Evolutionary conservation across 2,797 vertebrate genomes (phyloP), one percentile per base, ranked within the genome.

Genomic region (Siniperca scherzeri): DNA sequence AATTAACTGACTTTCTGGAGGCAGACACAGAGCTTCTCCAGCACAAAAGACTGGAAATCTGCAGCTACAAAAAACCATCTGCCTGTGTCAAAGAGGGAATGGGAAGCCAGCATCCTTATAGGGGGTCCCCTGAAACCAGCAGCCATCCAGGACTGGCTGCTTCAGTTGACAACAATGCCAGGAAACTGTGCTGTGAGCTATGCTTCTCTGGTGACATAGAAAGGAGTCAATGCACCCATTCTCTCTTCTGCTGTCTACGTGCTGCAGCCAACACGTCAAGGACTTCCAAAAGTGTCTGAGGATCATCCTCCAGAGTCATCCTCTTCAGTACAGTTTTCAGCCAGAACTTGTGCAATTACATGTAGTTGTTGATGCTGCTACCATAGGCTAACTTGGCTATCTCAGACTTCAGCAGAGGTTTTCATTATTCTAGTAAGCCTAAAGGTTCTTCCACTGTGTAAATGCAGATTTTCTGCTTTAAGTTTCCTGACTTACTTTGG

Each of bases 181-280:
- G 74, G 25, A 84, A 82, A 83, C 64, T 75, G 65, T 48, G 46
- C 61, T 56, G 42, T 70, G 59, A 78, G 77, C 27, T 19, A 64
- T 52, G 59, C 56, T 70, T 70, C 48, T 77, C 77, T 55, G 46
- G 65, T 81, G 79, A 82, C 61, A 83, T 10, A 82, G 52, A 72
- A 70, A 81, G 13, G 7, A 81, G 65, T 73, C 80, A 77, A 60
- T 80, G 62, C 38, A 80, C 64, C 71, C 62, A 70, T 74, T 80
- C 44, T 80, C 53, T 81, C 67, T 60, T 71, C 42, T 69, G 65
- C 36, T 46, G 44, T 67, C 36, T 56, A 13, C 19, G 59, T 19
- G 44, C 40, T 42, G 44, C 38, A 71, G 66, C 70, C 38, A 77
- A 70, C 22, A 75, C 40, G 50, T 77, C 40, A 79, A 74, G 72